phyloP scores from a whole-genome alignment of 2,797 vertebrate species.

The Psittacula echo region DNA sequence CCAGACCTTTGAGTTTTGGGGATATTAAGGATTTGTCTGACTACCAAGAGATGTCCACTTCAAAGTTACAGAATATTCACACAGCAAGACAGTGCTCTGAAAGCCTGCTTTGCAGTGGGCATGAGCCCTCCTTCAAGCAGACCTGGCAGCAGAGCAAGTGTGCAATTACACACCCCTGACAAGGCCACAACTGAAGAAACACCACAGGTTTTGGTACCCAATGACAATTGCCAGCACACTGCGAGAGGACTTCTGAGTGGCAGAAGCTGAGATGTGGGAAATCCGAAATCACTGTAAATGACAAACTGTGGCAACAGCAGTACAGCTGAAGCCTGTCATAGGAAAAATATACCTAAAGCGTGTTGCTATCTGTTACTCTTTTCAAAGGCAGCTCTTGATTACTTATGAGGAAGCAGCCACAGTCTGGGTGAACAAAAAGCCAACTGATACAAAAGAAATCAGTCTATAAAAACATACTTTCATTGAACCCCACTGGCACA shows the following conservation, averaged over 20 bases:
- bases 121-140: accelerated
- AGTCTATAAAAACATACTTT: not conserved
- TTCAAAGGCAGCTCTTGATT: not conserved
- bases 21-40: not conserved
- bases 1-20: not conserved
- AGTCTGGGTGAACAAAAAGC: not conserved
- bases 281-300: not conserved
- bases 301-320: not conserved
- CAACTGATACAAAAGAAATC: not conserved
- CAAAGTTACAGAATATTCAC: not conserved
- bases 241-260: accelerated
- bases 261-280: not conserved
- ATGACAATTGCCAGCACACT: accelerated
- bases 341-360: not conserved
- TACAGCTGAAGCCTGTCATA: accelerated
- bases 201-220: accelerated
- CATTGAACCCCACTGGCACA: accelerated
- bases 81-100: not conserved
- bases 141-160: accelerated
- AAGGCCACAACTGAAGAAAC: not conserved
- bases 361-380: not conserved
- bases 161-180: not conserved
- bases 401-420: not conserved
- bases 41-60: not conserved
- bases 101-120: not conserved